Evolutionary conservation across 2,113 vertebrate species (phyloP).

Genomic region (Paracanthobrama guichenoti): DNA sequence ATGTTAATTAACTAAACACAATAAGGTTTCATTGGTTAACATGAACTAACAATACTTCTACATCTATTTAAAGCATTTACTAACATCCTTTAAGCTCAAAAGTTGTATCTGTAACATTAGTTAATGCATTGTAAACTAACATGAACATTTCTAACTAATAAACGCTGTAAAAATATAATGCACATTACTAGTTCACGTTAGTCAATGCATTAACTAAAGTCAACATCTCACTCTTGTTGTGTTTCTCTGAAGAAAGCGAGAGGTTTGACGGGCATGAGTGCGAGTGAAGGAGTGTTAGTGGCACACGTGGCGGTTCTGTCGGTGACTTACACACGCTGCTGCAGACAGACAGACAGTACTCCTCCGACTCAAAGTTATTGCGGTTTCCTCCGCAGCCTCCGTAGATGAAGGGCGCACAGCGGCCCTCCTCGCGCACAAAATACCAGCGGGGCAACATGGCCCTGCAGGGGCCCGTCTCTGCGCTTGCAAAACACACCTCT

Average conservation of each 20-base stretch:
- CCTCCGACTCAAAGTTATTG: slow-evolving; percentile 99
- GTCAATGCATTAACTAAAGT: too few relatives aligned
- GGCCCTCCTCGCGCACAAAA: slow-evolving; percentile 91
- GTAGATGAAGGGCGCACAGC: slow-evolving; percentile 95
- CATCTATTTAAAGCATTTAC: too few relatives aligned
- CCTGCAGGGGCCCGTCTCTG: slow-evolving; percentile 94
- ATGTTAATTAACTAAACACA: too few relatives aligned
- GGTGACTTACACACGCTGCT: slow-evolving; percentile 94
- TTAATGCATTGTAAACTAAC: too few relatives aligned
- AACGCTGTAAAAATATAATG: too few relatives aligned
- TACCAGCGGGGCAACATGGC: slow-evolving; percentile 98
- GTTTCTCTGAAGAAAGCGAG: not conserved
- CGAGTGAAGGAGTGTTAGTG: not conserved
- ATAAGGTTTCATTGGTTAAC: too few relatives aligned
- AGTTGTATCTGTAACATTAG: too few relatives aligned
- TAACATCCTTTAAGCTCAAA: too few relatives aligned
- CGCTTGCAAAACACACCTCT: slow-evolving; percentile 97
- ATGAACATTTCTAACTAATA: too few relatives aligned
- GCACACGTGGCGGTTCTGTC: not conserved
- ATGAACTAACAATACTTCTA: too few relatives aligned
- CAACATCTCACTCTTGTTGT: not conserved
- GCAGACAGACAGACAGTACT: slow-evolving; percentile 99
- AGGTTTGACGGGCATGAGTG: not conserved
- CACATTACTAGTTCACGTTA: too few relatives aligned
- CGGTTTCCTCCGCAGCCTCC: slow-evolving; percentile 98